Evolutionary conservation across 2,797 vertebrate genomes (phyloP).

Genomic region (Ceyx erithaca): DNA sequence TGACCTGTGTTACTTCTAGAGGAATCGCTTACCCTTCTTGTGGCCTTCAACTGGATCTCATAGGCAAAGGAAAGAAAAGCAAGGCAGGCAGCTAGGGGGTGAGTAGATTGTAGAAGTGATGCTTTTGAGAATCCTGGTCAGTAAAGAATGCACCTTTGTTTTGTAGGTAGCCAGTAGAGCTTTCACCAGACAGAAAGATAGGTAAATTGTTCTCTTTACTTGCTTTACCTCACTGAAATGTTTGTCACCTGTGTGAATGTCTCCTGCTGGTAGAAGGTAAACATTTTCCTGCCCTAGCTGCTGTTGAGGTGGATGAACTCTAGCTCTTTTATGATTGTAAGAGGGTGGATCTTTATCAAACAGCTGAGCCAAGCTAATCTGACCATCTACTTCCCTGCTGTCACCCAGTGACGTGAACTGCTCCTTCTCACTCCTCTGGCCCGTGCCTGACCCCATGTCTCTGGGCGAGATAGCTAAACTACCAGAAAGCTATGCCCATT

Average conservation of each 20-base stretch:
- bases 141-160: neutral
- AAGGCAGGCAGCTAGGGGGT: neutral
- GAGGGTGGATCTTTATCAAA: neutral
- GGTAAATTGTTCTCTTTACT: neutral
- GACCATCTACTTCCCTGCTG: neutral
- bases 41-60: neutral
- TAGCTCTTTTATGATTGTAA: neutral
- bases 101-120: neutral
- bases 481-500: constrained; percentile 37
- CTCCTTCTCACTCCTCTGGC: neutral
- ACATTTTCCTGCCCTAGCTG: neutral
- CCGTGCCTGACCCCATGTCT: rapidly evolving
- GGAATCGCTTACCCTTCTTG: neutral
- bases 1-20: neutral
- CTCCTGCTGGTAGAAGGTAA: neutral
- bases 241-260: neutral
- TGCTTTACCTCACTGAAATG: neutral
- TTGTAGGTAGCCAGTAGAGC: neutral
- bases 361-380: neutral
- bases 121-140: neutral
- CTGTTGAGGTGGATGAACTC: neutral
- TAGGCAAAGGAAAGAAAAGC: neutral
- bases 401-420: neutral
- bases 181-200: neutral
- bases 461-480: neutral